Percentiles rank a stretch among this genome's conserved stretches.
phyloP scores from a whole-genome alignment of 2,888 invertebrate genomes.

The Eupithecia centaureata region DNA sequence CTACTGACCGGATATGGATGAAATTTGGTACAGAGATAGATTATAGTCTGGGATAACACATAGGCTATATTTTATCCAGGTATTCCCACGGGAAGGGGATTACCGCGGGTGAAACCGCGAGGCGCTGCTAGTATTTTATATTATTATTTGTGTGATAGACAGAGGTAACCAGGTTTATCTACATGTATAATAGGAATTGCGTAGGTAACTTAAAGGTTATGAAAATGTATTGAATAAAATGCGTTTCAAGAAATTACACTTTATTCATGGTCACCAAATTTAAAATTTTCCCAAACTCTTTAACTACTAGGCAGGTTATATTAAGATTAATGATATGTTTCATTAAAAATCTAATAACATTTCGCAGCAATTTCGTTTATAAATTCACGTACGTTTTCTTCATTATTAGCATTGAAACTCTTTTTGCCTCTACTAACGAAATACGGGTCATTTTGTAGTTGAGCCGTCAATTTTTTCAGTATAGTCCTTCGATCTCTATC shows the following conservation, averaged over 20 bases:
- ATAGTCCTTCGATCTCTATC: conserved; percentile 72
- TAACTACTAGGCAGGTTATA: neutral
- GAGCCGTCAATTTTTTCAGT: conserved; percentile 72
- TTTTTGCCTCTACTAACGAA: conserved; percentile 77
- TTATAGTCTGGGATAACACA: too few species aligned
- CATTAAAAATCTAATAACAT: conserved; percentile 54
- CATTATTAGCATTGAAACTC: conserved; percentile 47
- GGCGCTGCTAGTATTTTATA: too few species aligned
- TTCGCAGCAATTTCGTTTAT: conserved; percentile 63
- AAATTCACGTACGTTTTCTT: conserved; percentile 60
- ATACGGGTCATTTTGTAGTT: conserved; percentile 75
- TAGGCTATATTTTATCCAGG: too few species aligned
- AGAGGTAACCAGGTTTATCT: neutral
- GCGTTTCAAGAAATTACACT: conserved; percentile 52
- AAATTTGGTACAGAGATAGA: too few species aligned
- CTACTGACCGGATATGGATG: too few species aligned
- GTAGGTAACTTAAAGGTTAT: neutral
- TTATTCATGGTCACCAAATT: conserved; percentile 51
- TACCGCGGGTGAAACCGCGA: too few species aligned
- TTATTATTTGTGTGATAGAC: too few species aligned
- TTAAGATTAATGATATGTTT: conserved; percentile 11
- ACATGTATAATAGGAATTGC: neutral
- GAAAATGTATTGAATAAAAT: conserved; percentile 20
- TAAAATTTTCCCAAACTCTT: neutral
- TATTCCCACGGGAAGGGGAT: too few species aligned